Conservation (phyloP, 2,797 vertebrate species). For the Brachyalestes nurse region DNA sequence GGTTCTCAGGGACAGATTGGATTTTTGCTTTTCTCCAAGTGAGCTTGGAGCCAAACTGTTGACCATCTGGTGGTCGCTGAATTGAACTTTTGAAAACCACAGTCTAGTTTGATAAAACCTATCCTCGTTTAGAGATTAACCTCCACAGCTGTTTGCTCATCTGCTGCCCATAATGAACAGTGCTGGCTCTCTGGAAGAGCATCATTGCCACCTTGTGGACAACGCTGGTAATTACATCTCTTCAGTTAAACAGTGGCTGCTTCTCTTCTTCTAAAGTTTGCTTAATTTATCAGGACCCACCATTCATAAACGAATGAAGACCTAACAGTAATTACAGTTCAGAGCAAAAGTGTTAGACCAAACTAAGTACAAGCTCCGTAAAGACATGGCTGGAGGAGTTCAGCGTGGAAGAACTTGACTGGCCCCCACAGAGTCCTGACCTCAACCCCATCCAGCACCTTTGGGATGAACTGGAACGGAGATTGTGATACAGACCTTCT, state of each 20-base stretch:
- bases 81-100: neutral
- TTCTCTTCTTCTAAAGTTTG: neutral
- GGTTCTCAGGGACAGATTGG: neutral
- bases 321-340: neutral
- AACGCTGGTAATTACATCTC: constrained; percentile 6
- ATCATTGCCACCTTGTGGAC: constrained; percentile 59
- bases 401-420: no score
- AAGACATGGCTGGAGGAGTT: no score
- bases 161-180: neutral
- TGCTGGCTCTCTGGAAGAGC: constrained; percentile 27
- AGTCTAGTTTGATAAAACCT: neutral
- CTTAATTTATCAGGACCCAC: neutral
- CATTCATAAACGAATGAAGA: neutral
- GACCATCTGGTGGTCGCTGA: neutral
- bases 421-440: no score
- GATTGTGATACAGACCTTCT: no score
- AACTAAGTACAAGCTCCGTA: no score
- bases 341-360: neutral
- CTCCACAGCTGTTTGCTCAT: neutral
- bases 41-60: neutral
- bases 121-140: constrained; percentile 11
- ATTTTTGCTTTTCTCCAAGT: neutral
- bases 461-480: no score
- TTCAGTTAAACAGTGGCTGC: neutral
- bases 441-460: no score